Base-by-base conservation (phyloP, 1,140 invertebrate genomes). In the Sycophaga agraensis region DNA sequence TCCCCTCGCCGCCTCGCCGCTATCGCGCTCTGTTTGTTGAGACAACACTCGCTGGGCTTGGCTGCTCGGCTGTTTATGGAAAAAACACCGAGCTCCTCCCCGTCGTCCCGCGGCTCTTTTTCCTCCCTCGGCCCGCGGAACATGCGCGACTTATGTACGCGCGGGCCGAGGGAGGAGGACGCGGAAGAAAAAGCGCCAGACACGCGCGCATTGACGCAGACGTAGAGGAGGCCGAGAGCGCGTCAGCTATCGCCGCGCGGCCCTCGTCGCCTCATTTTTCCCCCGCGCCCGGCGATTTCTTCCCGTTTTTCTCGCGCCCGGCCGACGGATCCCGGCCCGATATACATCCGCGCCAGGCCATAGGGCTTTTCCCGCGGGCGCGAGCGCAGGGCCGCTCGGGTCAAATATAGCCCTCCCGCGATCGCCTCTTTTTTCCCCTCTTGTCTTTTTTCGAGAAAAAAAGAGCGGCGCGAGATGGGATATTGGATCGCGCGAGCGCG, bases 21-120 rank as follows among this genome's bases (percentile, higher is more conserved):
- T 62, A n/a, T 11, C 63, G 40, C 56, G 28, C 40, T 58, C 48
- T 70, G 66, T 70, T 70, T 70, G 62, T 66, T 65, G 49, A 70
- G 63, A 68, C 54, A 70, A 70, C 67, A 69, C 22, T 49, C 16
- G 31, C 17, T 42, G 43, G 53, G 45, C 54, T 50, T 48, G 59
- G 43, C 50, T 42, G 46, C 43, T 24, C 31, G 17, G 11, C 21
- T 69, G 64, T 70, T 70, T 70, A 40, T 59, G 64, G 63, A 67
- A 66, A 64, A 68, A 68, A 70, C 48, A 68, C n/a, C 46, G 46
- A 21, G 57, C 53, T 59, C 46, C 31, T 19, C n/a, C 45, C 50
- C 37, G n/a, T 31, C 24, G 31, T n/a, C 22, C 11, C 16, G 19
- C 31, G 22, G 28, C 34, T 26, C 40, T 34, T 35, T 50, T 50